Percentiles rank a stretch among this genome's conserved stretches.
phyloP scores from a whole-genome alignment of 92 coral and sea anemone genomes.

The Pocillopora meandrina region DNA sequence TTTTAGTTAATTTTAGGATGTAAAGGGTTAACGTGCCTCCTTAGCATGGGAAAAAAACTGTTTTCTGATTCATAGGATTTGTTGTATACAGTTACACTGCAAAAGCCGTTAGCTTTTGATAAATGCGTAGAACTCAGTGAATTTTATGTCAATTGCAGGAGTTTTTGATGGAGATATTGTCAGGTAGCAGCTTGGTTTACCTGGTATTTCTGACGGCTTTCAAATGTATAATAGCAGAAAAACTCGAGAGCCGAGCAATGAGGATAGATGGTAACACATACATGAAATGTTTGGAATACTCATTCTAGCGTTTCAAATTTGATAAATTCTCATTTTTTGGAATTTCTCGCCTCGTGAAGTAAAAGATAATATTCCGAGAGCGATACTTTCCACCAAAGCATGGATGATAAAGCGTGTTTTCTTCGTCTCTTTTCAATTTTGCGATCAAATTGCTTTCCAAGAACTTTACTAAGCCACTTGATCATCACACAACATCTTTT shows the following conservation, averaged over 20 bases:
- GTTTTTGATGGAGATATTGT: constrained; percentile 66
- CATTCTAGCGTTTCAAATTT: background rate
- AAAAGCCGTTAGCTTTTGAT: no score
- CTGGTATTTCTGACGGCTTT: constrained; percentile 74
- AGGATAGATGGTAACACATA: constrained; percentile 78
- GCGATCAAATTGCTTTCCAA: no score
- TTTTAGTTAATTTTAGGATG: no score
- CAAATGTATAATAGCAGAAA: constrained; percentile 76
- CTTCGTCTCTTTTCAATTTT: no score
- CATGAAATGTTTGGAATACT: background rate
- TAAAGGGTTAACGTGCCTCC: no score
- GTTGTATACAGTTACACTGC: no score
- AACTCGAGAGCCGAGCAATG: constrained; percentile 86
- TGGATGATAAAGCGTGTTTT: no score
- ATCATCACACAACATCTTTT: background rate
- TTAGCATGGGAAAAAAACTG: no score
- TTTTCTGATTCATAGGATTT: no score
- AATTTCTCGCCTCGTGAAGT: background rate
- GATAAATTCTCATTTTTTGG: background rate
- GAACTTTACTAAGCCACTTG: background rate
- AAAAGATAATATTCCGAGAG: no score
- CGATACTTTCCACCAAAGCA: no score
- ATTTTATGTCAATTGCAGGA: constrained; percentile 49
- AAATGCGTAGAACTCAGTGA: background rate
- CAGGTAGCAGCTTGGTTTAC: constrained; percentile 67